Percentiles rank a stretch among this genome's conserved stretches.
Conservation (phyloP, 2,797 vertebrate species). For the Pelochelys cantorii region DNA sequence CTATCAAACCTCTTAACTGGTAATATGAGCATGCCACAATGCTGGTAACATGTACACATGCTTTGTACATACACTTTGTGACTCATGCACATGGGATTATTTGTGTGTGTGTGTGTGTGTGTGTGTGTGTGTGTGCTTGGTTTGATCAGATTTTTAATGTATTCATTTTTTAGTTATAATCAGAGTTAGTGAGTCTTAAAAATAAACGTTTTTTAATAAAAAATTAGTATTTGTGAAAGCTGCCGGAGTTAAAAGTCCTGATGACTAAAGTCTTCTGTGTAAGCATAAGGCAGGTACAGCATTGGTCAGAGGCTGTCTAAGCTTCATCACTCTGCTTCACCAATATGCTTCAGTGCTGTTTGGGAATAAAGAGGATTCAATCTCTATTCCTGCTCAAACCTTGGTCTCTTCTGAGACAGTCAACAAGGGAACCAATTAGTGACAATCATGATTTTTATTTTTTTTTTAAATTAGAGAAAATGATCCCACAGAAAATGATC, state of each 20-base stretch:
- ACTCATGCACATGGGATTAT: neutral
- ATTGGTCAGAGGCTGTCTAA: neutral
- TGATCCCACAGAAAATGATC: neutral
- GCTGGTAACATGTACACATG: neutral
- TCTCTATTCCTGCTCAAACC: conserved; percentile 10
- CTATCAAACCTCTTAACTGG: conserved; percentile 1
- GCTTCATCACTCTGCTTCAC: neutral
- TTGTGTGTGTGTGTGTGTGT: neutral
- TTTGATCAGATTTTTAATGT: neutral
- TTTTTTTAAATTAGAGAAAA: conserved; percentile 1
- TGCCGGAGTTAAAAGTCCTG: neutral
- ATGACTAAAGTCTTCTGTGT: neutral
- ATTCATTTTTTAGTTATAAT: neutral
- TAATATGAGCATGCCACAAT: neutral
- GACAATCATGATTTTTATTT: conserved; percentile 4
- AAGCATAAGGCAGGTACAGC: neutral
- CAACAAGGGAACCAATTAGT: neutral
- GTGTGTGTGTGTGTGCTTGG: neutral
- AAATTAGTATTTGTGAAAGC: neutral
- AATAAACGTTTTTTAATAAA: neutral
- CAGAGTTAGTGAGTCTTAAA: neutral
- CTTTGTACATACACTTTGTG: neutral
- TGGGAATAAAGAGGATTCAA: neutral
- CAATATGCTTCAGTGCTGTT: neutral
- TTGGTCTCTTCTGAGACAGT: neutral